phyloP scores from a whole-genome alignment of 2,888 invertebrate genomes.

The Lamellibrachia satsuma region DNA sequence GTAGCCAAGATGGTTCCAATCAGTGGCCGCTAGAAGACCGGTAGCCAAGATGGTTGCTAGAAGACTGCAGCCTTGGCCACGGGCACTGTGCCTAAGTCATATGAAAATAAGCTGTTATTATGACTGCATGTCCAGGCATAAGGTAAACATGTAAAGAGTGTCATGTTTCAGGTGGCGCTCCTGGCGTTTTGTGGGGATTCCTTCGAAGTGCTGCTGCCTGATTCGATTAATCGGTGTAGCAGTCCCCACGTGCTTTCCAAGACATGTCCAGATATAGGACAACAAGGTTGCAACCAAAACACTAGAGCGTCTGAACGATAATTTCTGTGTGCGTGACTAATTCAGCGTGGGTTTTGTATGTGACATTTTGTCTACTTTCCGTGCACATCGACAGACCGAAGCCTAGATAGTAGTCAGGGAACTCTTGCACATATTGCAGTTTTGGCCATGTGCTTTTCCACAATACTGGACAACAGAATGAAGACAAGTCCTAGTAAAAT shows the following conservation, averaged over 20 bases:
- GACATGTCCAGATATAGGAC: background rate
- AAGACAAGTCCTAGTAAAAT: no score
- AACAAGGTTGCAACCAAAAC: background rate
- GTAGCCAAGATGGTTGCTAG: background rate
- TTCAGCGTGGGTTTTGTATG: background rate
- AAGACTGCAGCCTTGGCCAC: background rate
- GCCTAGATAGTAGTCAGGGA: no score
- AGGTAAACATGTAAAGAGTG: background rate
- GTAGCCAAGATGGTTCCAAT: background rate
- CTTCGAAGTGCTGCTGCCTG: background rate
- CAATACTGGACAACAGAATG: no score
- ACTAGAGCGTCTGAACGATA: background rate
- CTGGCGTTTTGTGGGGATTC: background rate
- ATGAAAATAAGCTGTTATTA: background rate
- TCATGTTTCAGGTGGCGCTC: background rate
- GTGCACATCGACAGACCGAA: background rate
- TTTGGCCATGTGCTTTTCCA: no score
- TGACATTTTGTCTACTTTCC: background rate
- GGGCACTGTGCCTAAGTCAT: background rate
- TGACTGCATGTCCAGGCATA: background rate
- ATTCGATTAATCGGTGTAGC: background rate
- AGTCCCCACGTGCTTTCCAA: background rate
- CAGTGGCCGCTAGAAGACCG: background rate
- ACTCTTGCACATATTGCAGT: no score
- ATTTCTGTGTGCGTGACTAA: background rate